A percentile compares a stretch with the other conserved stretches of the same genome.
phyloP scores from a whole-genome alignment of 2,888 invertebrate species.

The Venusia cambrica region DNA sequence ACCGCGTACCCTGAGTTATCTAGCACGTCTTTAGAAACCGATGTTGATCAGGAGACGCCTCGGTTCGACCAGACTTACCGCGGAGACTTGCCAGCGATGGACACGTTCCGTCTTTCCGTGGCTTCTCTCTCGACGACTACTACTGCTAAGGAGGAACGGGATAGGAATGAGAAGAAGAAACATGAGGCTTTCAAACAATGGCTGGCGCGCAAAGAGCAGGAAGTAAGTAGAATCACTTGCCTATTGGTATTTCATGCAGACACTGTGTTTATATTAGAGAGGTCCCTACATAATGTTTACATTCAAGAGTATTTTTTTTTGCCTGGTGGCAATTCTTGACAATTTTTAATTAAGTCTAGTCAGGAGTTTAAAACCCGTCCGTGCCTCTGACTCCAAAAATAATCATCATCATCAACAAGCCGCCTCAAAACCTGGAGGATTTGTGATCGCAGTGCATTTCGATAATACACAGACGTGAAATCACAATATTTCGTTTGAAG shows the following conservation, averaged over 20 bases:
- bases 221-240: slow-evolving; percentile 44
- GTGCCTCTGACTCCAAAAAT: no score
- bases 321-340: no score
- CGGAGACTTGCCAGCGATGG: slow-evolving; percentile 53
- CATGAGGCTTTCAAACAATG: slow-evolving; percentile 68
- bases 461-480: no score
- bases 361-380: no score
- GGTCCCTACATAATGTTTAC: no score
- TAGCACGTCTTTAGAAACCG: slow-evolving; percentile 26
- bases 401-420: no score
- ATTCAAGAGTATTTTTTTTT: no score
- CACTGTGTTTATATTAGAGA: no score
- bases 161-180: slow-evolving; percentile 59
- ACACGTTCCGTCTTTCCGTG: slow-evolving; percentile 70
- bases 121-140: slow-evolving; percentile 67
- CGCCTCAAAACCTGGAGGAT: no score
- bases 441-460: no score
- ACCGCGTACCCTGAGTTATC: slow-evolving; percentile 28
- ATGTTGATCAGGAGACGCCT: slow-evolving; percentile 50
- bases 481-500: no score
- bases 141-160: slow-evolving; percentile 70
- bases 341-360: no score
- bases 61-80: slow-evolving; percentile 58
- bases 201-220: slow-evolving; percentile 67
- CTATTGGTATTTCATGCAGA: background rate